phyloP scores from a whole-genome alignment of 2,797 vertebrate genomes.

The Eulemur mongoz region DNA sequence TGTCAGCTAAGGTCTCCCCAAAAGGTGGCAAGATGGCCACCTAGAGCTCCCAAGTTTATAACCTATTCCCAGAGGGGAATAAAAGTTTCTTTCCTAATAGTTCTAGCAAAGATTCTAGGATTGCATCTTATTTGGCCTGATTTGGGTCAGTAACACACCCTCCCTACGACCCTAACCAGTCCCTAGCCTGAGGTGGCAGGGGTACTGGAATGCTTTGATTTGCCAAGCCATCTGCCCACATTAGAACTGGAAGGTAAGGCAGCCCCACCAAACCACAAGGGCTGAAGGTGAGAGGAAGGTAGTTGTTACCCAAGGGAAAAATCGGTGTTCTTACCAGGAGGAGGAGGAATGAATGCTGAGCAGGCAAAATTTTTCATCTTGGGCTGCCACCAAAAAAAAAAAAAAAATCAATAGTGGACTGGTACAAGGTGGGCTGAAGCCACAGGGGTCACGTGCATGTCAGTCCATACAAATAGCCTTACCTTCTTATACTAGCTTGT shows the following conservation, averaged over 20 bases:
- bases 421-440: background rate
- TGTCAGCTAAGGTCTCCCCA: background rate
- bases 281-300: background rate
- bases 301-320: background rate
- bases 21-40: background rate
- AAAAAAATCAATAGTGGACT: background rate
- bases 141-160: background rate
- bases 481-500: background rate
- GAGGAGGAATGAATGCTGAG: background rate
- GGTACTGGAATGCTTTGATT: background rate
- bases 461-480: background rate
- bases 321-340: background rate
- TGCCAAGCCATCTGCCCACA: background rate
- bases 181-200: background rate
- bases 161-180: background rate
- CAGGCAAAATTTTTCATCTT: background rate
- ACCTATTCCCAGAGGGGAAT: background rate
- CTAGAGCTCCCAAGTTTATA: background rate
- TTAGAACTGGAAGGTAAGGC: background rate
- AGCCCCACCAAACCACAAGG: background rate
- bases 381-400: no score
- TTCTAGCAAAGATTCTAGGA: background rate
- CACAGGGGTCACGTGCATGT: background rate
- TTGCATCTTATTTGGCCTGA: background rate
- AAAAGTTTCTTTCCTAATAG: background rate